Evolutionary conservation across 2,113 vertebrate species (phyloP).

Genomic region (western clawed frog (Xenopus tropicalis)): UCB_Xtro_10.0 CM004447.2:133015501-133016000

Average conservation of each 20-base stretch:
- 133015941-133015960: neutral
- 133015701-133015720: slow-evolving; percentile 23
- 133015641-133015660: neutral
- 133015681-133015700: slow-evolving; percentile 13
- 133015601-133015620: neutral
- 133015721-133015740: slow-evolving; percentile 37
- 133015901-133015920: neutral
- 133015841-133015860: neutral
- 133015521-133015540: slow-evolving; percentile 20
- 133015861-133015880: neutral
- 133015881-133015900: neutral
- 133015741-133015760: slow-evolving; percentile 39
- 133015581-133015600: neutral
- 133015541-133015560: slow-evolving; percentile 11
- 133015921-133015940: neutral
- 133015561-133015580: slow-evolving; percentile 6
- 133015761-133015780: slow-evolving; percentile 14
- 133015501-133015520: slow-evolving; percentile 42
- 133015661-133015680: slow-evolving; percentile 10
- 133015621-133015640: slow-evolving; percentile 3
- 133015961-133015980: neutral
- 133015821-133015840: slow-evolving; percentile 21
- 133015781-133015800: neutral
- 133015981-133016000: too few species aligned
- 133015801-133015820: slow-evolving; percentile 8